Base-by-base conservation (phyloP, 2,888 invertebrate genomes). In the Noctua comes region DNA sequence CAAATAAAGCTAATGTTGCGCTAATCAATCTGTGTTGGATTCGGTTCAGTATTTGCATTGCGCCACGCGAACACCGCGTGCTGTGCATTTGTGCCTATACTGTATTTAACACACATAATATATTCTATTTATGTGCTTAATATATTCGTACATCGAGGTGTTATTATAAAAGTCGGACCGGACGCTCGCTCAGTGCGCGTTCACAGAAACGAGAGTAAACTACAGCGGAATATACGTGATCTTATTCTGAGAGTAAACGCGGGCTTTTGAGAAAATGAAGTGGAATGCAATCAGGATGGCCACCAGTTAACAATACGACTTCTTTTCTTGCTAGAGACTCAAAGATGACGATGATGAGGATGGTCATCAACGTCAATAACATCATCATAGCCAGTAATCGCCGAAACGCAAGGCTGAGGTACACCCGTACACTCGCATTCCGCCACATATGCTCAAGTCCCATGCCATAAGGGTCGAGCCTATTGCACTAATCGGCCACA, bases 171-270 rank as follows among this genome's bases (percentile, higher is more conserved):
- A 80, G 78, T 78, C 62, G 76, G 75, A 82, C 88, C 91, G 89
- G 86, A 91, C 88, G 88, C 87, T 81, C 82, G 86, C 79, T 69
- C 84, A 68, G 73, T 76, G 81, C 79, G 78, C 74, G 65, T 89
- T 90, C 88, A 89, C 85, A 77, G 88, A 88, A 89, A 77, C 69
- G 73, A 68, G 78, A 71, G 80, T 82, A 87, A 36, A 83, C 84
- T 84, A 78, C 79, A 57, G 40, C 18, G 40, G 3, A 70, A 80
- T 74, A 83, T 68, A 82, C 80, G 86, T 57, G 21, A 68, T 64
- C 24, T 24, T 70, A 76, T 84, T 79, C 24, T 51, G 77, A 36
- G 1, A 31, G 31, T 46, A 57, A 54, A 73, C 69, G 79, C 48
- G 31, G 24, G 24, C 24, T 48, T 18, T 1, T 40, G 16, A 10